Base-by-base conservation (phyloP, 1,140 invertebrate species). In the Drosophila ficusphila region DNA sequence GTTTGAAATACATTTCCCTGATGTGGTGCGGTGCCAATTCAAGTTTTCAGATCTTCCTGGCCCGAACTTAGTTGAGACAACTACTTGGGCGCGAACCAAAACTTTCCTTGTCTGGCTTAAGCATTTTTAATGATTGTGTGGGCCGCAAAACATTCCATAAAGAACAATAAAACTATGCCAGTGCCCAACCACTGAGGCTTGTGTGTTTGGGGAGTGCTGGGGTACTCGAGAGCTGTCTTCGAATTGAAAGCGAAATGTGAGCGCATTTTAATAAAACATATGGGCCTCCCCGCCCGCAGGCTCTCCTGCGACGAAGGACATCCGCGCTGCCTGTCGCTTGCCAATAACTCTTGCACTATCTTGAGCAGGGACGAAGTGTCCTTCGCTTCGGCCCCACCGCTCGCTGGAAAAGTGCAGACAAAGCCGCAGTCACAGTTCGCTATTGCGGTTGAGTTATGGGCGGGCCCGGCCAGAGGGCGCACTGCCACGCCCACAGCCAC, bases 251-350 rank as follows among this genome's bases (percentile, higher is more conserved):
- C 73, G 82, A 86, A 86, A 86, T 88, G 73, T 60, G 54, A 60
- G 44, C 52, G 78, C 68, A 88, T 86, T 81, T 86, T 86, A 86
- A 86, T 86, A 86, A 86, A 86, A 88, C 82, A 86, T 86, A 86
- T 86, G 82, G 82, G 54, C 76, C 29, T 46, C 47, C 60, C 25
- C 51, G 39, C 53, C 41, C n/a, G 9, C 38, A 19, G 23, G 2
- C 12, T 7, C n/a, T 18, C 21, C 19, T 27, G 14, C 16, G 49
- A 36, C 39, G 34, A 47, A 38, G 57, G 46, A 41, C 33, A 46
- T 11, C 44, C 36, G n/a, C 18, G 48, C 56, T 60, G 76, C 65
- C 56, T 68, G 69, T 62, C 49, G 61, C 58, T 62, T 74, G 83
- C 82, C 77, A 79, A 85, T 83, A 83, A 79, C 72, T 88, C 58